Conservation (phyloP, 2,888 invertebrate species). For the Euplexia lucipara region DNA sequence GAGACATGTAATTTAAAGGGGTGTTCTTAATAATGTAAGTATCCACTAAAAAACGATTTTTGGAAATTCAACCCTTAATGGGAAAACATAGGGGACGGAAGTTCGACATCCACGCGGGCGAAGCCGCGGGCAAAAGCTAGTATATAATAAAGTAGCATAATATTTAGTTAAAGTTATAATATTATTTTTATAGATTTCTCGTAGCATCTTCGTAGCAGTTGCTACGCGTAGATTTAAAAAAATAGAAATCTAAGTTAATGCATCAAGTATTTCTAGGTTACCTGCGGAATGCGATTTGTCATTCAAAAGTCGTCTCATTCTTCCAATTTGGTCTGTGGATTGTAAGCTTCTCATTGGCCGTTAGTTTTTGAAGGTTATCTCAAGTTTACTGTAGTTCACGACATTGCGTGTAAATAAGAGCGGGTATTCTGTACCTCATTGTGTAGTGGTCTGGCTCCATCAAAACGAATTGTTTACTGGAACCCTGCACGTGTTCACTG, state of each 20-base stretch:
- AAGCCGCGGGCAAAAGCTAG: too few species aligned
- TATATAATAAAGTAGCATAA: too few species aligned
- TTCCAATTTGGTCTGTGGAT: neutral
- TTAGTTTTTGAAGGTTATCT: neutral
- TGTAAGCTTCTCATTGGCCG: neutral
- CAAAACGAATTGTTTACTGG: slow-evolving; percentile 80
- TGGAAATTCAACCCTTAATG: too few species aligned
- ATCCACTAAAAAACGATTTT: too few species aligned
- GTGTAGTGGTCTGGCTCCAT: slow-evolving; percentile 60
- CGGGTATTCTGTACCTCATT: slow-evolving; percentile 33
- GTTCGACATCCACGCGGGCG: too few species aligned
- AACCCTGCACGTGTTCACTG: slow-evolving; percentile 79
- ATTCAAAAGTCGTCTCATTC: too few species aligned
- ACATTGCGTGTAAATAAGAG: neutral
- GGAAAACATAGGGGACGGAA: too few species aligned
- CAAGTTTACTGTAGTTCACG: too few species aligned
- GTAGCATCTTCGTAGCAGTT: slow-evolving; percentile 37
- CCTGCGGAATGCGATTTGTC: too few species aligned
- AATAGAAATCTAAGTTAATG: neutral
- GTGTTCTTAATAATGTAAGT: too few species aligned
- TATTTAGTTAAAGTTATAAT: neutral
- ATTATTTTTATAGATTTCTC: slow-evolving; percentile 26
- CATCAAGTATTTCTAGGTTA: too few species aligned
- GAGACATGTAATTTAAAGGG: too few species aligned
- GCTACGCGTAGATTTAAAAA: slow-evolving; percentile 24